Evolutionary conservation across 2,888 invertebrate genomes (phyloP).

Genomic region (Gonocerus acuteangulatus): DNA sequence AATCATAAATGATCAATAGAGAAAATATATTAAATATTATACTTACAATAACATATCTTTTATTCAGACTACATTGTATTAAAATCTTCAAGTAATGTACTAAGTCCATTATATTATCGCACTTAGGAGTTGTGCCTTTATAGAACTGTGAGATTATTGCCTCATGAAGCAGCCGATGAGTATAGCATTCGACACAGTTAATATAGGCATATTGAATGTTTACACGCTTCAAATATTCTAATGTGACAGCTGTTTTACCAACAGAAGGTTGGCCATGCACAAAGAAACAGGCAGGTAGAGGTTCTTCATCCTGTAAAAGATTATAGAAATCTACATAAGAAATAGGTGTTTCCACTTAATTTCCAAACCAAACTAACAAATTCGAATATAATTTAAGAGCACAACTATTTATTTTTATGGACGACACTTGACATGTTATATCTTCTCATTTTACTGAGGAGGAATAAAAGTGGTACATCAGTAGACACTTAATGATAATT

Average conservation of each 20-base stretch:
- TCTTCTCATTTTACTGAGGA: no score
- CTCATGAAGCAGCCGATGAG: slow-evolving; percentile 67
- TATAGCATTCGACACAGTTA: slow-evolving; percentile 77
- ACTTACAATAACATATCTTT: slow-evolving; percentile 55
- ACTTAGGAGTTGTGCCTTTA: slow-evolving; percentile 44
- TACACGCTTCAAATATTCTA: slow-evolving; percentile 52
- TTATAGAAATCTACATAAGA: neutral
- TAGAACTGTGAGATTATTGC: slow-evolving; percentile 41
- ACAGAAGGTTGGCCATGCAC: slow-evolving; percentile 75
- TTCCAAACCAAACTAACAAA: neutral
- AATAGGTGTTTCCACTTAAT: neutral
- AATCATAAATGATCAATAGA: neutral
- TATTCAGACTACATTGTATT: slow-evolving; percentile 44
- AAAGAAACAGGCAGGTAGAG: slow-evolving; percentile 62
- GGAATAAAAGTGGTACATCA: no score
- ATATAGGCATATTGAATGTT: slow-evolving; percentile 55
- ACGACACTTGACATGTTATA: no score
- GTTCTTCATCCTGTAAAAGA: slow-evolving; percentile 46
- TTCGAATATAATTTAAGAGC: no score
- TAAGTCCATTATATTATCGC: slow-evolving; percentile 63
- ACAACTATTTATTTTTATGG: no score
- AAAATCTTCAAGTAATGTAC: slow-evolving; percentile 43
- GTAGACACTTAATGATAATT: no score
- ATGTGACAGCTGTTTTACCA: slow-evolving; percentile 69
- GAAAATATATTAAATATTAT: no score